Evolutionary conservation across 2,888 invertebrate genomes (phyloP), one percentile per base, ranked within the genome.

Genomic region (Tetramorium bicarinatum): DNA sequence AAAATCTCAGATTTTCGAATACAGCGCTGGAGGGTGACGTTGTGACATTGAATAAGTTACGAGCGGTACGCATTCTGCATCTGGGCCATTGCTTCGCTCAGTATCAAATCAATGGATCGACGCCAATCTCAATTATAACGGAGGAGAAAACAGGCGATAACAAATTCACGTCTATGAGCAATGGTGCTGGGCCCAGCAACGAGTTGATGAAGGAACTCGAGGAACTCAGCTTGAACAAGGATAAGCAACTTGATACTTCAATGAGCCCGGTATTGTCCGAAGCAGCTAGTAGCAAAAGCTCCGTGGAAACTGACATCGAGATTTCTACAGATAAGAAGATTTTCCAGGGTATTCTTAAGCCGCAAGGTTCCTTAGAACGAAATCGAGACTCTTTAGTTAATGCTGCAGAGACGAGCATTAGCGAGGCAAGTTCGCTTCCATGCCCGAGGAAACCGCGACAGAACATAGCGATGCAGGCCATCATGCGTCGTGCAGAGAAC

Each of bases 401-500:
- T 13, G 11, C 3, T 11, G 67, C 88, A 29, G 93, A 93, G 82
- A 84, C 83, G 8, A 91, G 74, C 52, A 91, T 85, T 79, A 72
- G 90, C 56, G 93, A 93, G 66, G 61, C 83, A 7, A 92, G 89
- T 81, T 15, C 81, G n/a, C 59, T 76, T n/a, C 83, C 88, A 0
- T 66, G 79, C 0, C 85, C 85, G 8, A 91, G 94, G 7, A 94
- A 93, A 80, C 93, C 93, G 1, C 90, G 97, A 85, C 97, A 97
- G 92, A 98, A 98, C 94, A 97, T 98, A 66, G 98, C 98, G 0
- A 96, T 98, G 96, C 97, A 97, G 83, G 97, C 97, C 86, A 97
- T 97, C 92, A 96, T 97, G 95, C 95, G 97, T 87, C 97, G 97
- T 86, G 96, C 97, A 88, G 97, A 97, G 93, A 97, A 96, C 88